These are phyloP conservation scores for Periplaneta americana DNA, from an alignment of 1,140 invertebrate genomes.

Conservation along the genomic window DNA sequence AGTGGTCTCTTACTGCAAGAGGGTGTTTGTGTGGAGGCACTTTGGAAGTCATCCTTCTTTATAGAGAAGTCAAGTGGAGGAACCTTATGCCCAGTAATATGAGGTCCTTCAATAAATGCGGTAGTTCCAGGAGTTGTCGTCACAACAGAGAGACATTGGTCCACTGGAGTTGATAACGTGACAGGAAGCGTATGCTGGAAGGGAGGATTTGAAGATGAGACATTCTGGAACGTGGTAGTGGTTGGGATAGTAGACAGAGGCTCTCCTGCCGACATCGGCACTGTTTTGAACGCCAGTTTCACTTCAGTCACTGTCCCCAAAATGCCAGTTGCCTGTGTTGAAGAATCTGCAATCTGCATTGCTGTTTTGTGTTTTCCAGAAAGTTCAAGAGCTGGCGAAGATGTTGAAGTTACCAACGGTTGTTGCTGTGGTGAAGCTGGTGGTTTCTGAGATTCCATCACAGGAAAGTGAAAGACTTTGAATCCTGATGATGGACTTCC, in stretches of 20 bases:
- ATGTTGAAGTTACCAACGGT: conserved; percentile 1
- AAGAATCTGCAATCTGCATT: not conserved
- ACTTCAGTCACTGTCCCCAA: conserved; percentile 3
- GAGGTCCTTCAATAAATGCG: not conserved
- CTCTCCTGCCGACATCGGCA: not conserved
- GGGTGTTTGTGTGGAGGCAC: not conserved
- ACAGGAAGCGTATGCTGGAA: not conserved
- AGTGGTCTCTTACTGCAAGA: conserved; percentile 1
- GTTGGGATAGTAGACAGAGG: not conserved
- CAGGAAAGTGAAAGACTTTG: not conserved
- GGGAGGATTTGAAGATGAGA: not conserved
- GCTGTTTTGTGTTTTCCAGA: not conserved
- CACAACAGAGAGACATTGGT: conserved; percentile 2
- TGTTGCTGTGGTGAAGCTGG: conserved; percentile 8
- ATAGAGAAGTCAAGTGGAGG: conserved; percentile 5
- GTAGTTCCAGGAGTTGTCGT: not conserved
- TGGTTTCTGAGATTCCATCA: not conserved
- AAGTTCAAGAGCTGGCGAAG: not conserved
- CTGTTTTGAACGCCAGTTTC: conserved; percentile 12
- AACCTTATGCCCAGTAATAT: not conserved
- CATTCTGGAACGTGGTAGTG: not conserved
- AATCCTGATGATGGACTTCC: not conserved
- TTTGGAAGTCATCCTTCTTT: conserved; percentile 1
- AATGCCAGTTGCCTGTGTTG: not conserved
- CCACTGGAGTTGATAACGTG: not conserved